A percentile compares a stretch with the other conserved stretches of the same genome.
Evolutionary conservation across 2,888 invertebrate species (phyloP).

Genomic region (Drosophila meridiana): DNA sequence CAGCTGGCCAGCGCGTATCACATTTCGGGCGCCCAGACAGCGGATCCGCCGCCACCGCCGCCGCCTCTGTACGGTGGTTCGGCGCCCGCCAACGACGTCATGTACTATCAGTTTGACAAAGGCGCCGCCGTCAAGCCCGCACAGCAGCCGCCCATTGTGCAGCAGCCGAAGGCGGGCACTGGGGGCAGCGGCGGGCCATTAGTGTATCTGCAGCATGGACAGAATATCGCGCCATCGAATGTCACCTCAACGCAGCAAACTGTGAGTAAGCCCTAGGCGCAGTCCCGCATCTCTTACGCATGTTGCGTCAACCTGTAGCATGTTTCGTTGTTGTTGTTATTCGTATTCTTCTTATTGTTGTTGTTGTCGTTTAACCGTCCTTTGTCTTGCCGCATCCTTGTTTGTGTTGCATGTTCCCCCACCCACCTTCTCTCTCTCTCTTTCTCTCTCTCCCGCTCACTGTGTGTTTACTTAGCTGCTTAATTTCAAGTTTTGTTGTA

Average conservation of each 20-base stretch:
- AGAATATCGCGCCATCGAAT: constrained; percentile 70
- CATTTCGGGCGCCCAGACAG: constrained; percentile 84
- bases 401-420: constrained; percentile 40
- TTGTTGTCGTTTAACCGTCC: constrained; percentile 16
- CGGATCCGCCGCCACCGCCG: constrained; percentile 82
- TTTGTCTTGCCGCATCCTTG: constrained; percentile 48
- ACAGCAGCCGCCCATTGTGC: constrained; percentile 72
- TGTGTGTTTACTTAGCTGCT: constrained; percentile 33
- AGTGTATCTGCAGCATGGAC: constrained; percentile 82
- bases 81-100: constrained; percentile 82
- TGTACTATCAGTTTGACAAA: constrained; percentile 84
- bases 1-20: constrained; percentile 82
- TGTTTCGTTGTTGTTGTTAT: constrained; percentile 45
- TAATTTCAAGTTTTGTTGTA: constrained; percentile 21
- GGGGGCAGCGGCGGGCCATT: constrained; percentile 69
- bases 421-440: constrained; percentile 1
- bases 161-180: constrained; percentile 67
- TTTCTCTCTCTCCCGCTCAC: constrained; percentile 31
- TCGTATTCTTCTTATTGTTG: neutral
- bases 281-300: constrained; percentile 33
- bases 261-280: constrained; percentile 79
- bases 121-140: constrained; percentile 60
- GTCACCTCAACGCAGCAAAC: constrained; percentile 79
- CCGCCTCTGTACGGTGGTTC: constrained; percentile 81
- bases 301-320: constrained; percentile 67